Conservation (phyloP, 2,797 vertebrate genomes). For the Eulemur mongoz region DNA sequence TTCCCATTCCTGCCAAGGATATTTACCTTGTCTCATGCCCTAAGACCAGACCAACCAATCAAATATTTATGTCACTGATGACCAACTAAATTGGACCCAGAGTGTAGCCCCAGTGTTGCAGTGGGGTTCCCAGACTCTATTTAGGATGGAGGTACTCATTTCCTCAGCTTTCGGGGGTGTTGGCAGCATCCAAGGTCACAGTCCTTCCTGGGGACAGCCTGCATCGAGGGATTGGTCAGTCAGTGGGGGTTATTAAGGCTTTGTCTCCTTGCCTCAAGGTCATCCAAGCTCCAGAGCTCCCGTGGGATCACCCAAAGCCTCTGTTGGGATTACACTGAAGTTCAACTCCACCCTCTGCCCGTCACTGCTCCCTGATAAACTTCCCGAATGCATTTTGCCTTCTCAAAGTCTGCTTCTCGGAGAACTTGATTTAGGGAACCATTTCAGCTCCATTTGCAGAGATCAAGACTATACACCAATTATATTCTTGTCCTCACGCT, state of each 20-base stretch:
- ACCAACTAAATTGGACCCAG: neutral
- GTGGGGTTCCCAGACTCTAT: too few species aligned
- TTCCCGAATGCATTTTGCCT: neutral
- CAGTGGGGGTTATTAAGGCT: neutral
- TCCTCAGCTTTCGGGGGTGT: neutral
- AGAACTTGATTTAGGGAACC: neutral
- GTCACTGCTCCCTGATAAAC: neutral
- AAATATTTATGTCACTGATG: neutral
- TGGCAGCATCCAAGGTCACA: neutral
- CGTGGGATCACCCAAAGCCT: neutral
- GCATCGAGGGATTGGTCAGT: neutral
- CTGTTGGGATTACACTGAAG: neutral
- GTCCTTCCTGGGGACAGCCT: neutral
- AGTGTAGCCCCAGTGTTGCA: neutral
- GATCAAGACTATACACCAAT: neutral
- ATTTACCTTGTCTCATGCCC: neutral
- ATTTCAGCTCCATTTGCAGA: neutral
- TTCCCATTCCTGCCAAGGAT: neutral
- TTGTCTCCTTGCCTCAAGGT: neutral
- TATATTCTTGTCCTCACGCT: neutral
- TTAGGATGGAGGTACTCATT: neutral
- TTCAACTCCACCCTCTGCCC: neutral
- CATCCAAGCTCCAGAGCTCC: neutral
- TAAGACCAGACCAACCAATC: neutral
- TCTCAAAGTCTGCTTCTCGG: neutral